phyloP scores from a whole-genome alignment of 2,797 vertebrate species.

The Pseudopleuronectes americanus region DNA sequence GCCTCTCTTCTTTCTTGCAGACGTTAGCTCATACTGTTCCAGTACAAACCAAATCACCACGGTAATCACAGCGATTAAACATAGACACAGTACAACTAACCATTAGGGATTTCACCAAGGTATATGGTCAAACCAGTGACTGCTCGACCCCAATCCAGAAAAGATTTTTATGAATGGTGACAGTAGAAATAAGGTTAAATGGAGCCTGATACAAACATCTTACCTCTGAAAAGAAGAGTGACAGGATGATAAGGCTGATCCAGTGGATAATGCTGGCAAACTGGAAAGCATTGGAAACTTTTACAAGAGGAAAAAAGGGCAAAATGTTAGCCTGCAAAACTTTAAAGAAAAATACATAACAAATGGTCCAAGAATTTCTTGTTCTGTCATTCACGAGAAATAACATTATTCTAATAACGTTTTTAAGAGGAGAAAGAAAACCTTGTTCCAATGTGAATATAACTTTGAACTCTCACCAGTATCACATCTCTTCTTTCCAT shows the following conservation, averaged over 20 bases:
- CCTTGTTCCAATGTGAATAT: not conserved
- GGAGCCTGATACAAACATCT: slow-evolving; percentile 17
- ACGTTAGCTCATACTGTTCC: too few species aligned
- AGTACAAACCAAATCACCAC: too few species aligned
- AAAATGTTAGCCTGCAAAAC: slow-evolving; percentile 6
- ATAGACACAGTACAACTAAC: too few species aligned
- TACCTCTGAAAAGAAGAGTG: slow-evolving; percentile 98
- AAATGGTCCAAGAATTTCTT: not conserved
- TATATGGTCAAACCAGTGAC: too few species aligned
- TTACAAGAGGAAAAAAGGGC: slow-evolving; percentile 32
- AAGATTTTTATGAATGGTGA: not conserved
- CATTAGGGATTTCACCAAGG: too few species aligned
- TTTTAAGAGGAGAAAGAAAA: not conserved
- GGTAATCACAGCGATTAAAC: too few species aligned
- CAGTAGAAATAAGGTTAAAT: not conserved
- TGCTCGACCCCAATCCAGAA: not conserved
- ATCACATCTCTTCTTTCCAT: slow-evolving; percentile 34
- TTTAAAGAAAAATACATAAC: not conserved
- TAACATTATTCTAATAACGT: not conserved
- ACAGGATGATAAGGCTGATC: slow-evolving; percentile 98
- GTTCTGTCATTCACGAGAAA: too few species aligned
- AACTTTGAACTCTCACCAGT: not conserved
- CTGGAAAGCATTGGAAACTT: slow-evolving; percentile 96
- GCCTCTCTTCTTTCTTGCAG: too few species aligned
- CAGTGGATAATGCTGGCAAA: slow-evolving; percentile 97